Base-by-base conservation (phyloP, 2,113 vertebrate species). In the Oncorhynchus kisutch region DNA sequence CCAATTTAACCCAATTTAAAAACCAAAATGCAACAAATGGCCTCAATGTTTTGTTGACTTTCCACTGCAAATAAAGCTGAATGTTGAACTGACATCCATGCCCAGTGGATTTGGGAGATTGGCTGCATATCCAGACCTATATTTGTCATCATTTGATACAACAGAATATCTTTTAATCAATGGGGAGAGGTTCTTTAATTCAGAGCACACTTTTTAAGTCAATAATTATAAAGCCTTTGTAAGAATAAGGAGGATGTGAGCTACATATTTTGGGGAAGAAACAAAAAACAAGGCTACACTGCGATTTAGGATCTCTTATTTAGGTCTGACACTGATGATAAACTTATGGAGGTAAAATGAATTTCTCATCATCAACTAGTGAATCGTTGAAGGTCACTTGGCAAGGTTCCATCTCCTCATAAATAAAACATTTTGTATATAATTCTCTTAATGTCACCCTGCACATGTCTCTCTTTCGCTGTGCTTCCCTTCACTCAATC, bases 371-470 rank as follows among this genome's bases (percentile, higher is more conserved):
- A 31, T 34, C 24, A 48, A 25, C 70, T 25, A 18, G 5, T 31
- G 51, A 31, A 60, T 27, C 18, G 62, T 9, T 22, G 14, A 25
- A 62, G 57, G 54, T 62, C 54, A 39, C 45, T n/a, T 72, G 71
- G 20, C 27, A 31, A 54, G 49, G 16, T 5, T 60, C 71, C 71
- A 62, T 22, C n/a, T 51, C 27, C 29, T 72, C 31, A 62, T 72
- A 34, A 60, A 72, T 62, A n/a, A 72, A 72, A 62, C 54, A 72
- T 72, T 31, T 59, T 18, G 6, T 20, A 24, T 27, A 72, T 54
- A 5, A 22, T 34, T 16, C 57, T 62, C 29, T 39, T 27, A 34
- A 67, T 73, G 83, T 92, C 91, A 48, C n/a, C 68, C 39, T 25
- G 12, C 68, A 49, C 14, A 5, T 29, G 22, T 14, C 25, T 22